These are phyloP conservation scores for Conus canariensis DNA, from an alignment of 2,888 invertebrate species.

Conservation along the genomic window DNA sequence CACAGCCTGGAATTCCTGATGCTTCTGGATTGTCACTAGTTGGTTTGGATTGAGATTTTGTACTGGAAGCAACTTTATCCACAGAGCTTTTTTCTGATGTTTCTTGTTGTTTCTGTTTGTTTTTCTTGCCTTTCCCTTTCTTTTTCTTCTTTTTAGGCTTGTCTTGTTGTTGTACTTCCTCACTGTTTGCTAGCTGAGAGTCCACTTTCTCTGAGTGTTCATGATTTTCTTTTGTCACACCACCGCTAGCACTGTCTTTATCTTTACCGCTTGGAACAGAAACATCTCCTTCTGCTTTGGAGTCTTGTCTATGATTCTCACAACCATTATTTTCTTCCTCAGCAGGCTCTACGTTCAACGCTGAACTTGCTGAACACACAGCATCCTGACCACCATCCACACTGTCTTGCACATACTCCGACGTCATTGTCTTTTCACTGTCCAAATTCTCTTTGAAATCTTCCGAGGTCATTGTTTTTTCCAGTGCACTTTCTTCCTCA, in stretches of 20 bases:
- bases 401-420: not conserved
- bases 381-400: not conserved
- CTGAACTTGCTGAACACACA: not conserved
- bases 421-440: not conserved
- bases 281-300: not conserved
- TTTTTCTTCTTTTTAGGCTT: constrained; percentile 40
- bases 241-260: constrained; percentile 14
- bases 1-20: not conserved
- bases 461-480: constrained; percentile 43
- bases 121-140: constrained; percentile 34
- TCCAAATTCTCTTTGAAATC: constrained; percentile 44
- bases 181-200: not conserved
- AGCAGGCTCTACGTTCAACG: not conserved
- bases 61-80: not conserved
- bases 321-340: not conserved
- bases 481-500: constrained; percentile 26
- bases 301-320: not conserved
- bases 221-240: not conserved
- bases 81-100: not conserved
- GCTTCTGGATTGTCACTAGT: not conserved
- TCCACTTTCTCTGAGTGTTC: not conserved
- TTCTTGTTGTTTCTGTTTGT: constrained; percentile 9
- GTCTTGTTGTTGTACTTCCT: not conserved
- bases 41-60: constrained; percentile 25
- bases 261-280: not conserved